Percentiles rank a stretch among this genome's conserved stretches.
phyloP scores from a whole-genome alignment of 2,888 invertebrate genomes.

The Cordilura impudica region DNA sequence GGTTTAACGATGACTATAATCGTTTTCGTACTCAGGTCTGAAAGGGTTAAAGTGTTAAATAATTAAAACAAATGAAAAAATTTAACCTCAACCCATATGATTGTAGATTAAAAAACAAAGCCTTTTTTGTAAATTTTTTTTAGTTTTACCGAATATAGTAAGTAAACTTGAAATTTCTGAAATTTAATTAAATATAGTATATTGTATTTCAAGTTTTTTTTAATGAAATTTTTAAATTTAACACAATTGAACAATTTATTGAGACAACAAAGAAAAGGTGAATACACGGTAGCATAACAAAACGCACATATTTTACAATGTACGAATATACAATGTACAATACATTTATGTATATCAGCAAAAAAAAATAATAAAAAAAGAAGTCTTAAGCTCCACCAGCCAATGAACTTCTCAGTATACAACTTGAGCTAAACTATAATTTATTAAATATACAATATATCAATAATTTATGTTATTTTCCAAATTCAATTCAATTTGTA shows the following conservation, averaged over 20 bases:
- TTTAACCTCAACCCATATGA: constrained; percentile 28
- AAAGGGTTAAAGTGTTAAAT: neutral
- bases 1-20: too few species aligned
- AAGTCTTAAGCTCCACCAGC: too few species aligned
- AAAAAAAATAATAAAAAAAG: too few species aligned
- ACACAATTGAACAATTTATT: neutral
- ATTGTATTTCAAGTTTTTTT: constrained; percentile 41
- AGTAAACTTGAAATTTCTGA: constrained; percentile 38
- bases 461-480: too few species aligned
- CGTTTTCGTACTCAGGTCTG: too few species aligned
- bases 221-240: constrained; percentile 14
- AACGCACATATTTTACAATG: neutral
- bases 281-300: neutral
- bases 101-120: constrained; percentile 24
- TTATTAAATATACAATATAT: too few species aligned
- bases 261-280: constrained; percentile 42
- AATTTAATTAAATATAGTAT: constrained; percentile 33
- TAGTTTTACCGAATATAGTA: constrained; percentile 23
- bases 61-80: constrained; percentile 3
- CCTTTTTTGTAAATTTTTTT: constrained; percentile 23
- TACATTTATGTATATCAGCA: too few species aligned
- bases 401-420: too few species aligned
- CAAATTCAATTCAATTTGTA: too few species aligned
- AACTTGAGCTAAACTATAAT: too few species aligned
- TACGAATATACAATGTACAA: neutral